Evolutionary conservation across 2,797 vertebrate species (phyloP).

Genomic region (Hydrolagus colliei): DNA sequence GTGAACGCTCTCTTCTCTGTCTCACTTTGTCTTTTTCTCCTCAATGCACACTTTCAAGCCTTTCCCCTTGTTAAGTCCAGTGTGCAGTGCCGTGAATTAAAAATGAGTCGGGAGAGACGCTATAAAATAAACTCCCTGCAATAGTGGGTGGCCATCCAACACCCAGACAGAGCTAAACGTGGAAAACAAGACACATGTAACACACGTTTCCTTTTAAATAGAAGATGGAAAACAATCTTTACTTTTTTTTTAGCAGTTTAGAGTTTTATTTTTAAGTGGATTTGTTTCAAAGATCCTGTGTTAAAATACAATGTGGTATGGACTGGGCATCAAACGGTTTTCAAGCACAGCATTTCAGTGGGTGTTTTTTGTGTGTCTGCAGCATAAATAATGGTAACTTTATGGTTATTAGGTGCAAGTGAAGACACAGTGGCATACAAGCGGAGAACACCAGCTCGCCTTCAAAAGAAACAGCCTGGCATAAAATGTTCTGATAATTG

Average conservation of each 20-base stretch:
- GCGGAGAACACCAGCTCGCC: conserved; percentile 69
- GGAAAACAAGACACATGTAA: conserved; percentile 10
- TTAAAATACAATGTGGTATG: conserved; percentile 24
- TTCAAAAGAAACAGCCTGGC: conserved; percentile 85
- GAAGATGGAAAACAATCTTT: background rate
- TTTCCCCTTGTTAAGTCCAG: conserved; percentile 31
- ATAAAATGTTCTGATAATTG: conserved; percentile 98
- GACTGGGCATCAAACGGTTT: conserved; percentile 31
- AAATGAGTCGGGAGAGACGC: conserved; percentile 29
- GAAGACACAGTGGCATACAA: conserved; percentile 74
- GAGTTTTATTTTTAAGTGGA: background rate
- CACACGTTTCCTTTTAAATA: background rate
- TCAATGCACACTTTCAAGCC: conserved; percentile 35
- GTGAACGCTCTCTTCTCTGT: conserved; percentile 28
- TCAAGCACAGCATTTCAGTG: conserved; percentile 31
- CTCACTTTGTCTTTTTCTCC: conserved; percentile 37
- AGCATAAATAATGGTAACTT: conserved; percentile 99
- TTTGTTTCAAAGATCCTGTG: conserved; percentile 7
- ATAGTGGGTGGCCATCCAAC: conserved; percentile 24
- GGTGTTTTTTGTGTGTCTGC: conserved; percentile 53
- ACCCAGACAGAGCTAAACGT: conserved; percentile 28
- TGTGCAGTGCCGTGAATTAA: conserved; percentile 31
- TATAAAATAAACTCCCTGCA: conserved; percentile 32
- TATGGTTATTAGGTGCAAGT: conserved; percentile 98
- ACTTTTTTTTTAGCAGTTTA: conserved; percentile 2